Evolutionary conservation across 2,113 vertebrate species (phyloP).

Genomic region (Daphoenositta chrysoptera): DNA sequence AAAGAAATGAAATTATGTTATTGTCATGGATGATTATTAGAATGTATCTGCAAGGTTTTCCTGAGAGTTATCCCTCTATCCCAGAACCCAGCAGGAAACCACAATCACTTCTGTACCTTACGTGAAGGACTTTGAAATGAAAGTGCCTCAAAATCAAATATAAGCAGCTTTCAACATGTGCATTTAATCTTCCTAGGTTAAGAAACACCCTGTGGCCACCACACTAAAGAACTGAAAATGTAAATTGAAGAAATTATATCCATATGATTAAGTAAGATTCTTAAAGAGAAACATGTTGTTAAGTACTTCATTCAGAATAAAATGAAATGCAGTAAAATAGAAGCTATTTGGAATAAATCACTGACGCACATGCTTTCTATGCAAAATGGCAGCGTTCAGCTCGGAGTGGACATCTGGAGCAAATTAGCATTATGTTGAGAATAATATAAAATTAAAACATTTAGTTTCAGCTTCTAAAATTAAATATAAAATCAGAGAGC

Average conservation of each 20-base stretch:
- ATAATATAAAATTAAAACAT: slow-evolving; percentile 78
- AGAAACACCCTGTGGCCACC: slow-evolving; percentile 83
- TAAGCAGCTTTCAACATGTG: slow-evolving; percentile 77
- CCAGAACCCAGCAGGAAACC: slow-evolving; percentile 74
- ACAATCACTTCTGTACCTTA: slow-evolving; percentile 81
- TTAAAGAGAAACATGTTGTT: slow-evolving; percentile 81
- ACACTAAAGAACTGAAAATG: slow-evolving; percentile 79
- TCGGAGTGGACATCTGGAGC: slow-evolving; percentile 57
- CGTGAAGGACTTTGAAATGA: slow-evolving; percentile 57
- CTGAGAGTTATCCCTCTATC: slow-evolving; percentile 47
- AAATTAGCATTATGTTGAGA: slow-evolving; percentile 75
- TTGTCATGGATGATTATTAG: slow-evolving; percentile 64
- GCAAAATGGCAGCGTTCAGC: slow-evolving; percentile 53
- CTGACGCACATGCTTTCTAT: slow-evolving; percentile 85
- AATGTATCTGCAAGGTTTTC: slow-evolving; percentile 55
- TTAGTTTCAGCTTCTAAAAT: slow-evolving; percentile 73
- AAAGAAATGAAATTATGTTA: slow-evolving; percentile 60
- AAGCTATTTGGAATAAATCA: slow-evolving; percentile 84
- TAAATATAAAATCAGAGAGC: slow-evolving; percentile 65
- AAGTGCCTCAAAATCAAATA: slow-evolving; percentile 69
- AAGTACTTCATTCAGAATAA: slow-evolving; percentile 80
- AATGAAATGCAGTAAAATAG: slow-evolving; percentile 79
- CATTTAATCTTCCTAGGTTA: slow-evolving; percentile 80
- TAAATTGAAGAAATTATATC: slow-evolving; percentile 87
- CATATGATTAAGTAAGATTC: slow-evolving; percentile 85